phyloP scores from a whole-genome alignment of 2,888 invertebrate genomes.

The Caenorhabditis becei region DNA sequence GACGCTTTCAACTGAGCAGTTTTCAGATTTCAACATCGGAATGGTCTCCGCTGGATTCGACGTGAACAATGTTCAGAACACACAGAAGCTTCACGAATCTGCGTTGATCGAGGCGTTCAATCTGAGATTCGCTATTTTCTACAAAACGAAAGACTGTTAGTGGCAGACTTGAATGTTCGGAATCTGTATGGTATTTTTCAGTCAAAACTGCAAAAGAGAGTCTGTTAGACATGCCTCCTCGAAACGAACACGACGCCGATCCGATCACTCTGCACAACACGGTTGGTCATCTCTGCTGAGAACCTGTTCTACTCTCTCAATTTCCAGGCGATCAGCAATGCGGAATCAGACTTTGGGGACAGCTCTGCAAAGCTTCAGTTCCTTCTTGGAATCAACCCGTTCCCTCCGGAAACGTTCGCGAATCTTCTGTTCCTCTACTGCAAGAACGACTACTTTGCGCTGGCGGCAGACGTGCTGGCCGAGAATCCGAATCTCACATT shows the following conservation, averaged over 20 bases:
- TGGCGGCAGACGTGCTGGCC: conserved; percentile 97
- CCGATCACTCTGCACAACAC: conserved; percentile 95
- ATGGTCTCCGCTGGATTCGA: conserved; percentile 85
- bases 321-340: conserved; percentile 44
- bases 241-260: conserved; percentile 96
- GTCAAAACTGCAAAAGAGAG: conserved; percentile 81
- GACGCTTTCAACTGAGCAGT: not conserved
- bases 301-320: not conserved
- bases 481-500: conserved; percentile 97
- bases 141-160: conserved; percentile 90
- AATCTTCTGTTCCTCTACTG: conserved; percentile 95
- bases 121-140: conserved; percentile 97
- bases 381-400: conserved; percentile 94
- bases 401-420: conserved; percentile 97
- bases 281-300: conserved; percentile 3
- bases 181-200: conserved; percentile 51
- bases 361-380: conserved; percentile 96
- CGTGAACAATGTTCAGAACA: conserved; percentile 96
- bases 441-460: conserved; percentile 96
- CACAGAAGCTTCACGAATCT: conserved; percentile 93
- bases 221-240: conserved; percentile 85
- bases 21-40: conserved; percentile 68
- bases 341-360: conserved; percentile 87
- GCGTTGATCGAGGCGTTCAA: conserved; percentile 98
- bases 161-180: not conserved